phyloP scores from a whole-genome alignment of 2,113 vertebrate genomes.

The Rhombomys opimus region DNA sequence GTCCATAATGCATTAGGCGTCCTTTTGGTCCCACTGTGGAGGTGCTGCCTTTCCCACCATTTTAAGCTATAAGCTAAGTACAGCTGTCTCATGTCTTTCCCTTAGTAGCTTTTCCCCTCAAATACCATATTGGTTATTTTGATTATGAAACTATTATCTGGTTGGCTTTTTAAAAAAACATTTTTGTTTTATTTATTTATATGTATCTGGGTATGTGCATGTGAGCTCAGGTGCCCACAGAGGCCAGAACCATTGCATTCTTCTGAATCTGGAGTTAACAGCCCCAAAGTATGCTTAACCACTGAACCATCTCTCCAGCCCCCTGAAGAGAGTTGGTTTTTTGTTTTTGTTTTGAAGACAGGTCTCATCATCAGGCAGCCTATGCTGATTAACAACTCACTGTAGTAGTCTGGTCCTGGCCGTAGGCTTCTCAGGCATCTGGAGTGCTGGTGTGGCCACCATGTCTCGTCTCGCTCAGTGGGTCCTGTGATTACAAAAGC shows the following conservation, averaged over 20 bases:
- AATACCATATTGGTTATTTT: conserved; percentile 18
- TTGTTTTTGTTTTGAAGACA: neutral
- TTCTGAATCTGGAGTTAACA: neutral
- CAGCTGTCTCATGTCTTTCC: neutral
- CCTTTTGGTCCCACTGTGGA: neutral
- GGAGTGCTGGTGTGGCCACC: neutral
- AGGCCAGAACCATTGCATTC: neutral
- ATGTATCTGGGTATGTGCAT: neutral
- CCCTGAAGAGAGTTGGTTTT: neutral
- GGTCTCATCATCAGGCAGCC: neutral
- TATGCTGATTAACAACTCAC: neutral
- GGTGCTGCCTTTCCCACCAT: neutral
- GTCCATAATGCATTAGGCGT: too few relatives aligned
- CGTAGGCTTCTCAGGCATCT: neutral
- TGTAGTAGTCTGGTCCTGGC: neutral
- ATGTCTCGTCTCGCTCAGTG: neutral
- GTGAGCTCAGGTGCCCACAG: neutral
- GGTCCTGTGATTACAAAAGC: too few relatives aligned
- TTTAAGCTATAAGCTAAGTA: neutral
- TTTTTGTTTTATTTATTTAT: neutral
- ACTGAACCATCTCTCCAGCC: neutral
- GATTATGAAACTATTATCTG: neutral
- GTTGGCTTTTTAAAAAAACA: too few relatives aligned
- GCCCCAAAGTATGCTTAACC: neutral
- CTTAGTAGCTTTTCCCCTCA: conserved; percentile 22